Evolutionary conservation across 2,797 vertebrate genomes (phyloP).

Genomic region (Agapornis canus): DNA sequence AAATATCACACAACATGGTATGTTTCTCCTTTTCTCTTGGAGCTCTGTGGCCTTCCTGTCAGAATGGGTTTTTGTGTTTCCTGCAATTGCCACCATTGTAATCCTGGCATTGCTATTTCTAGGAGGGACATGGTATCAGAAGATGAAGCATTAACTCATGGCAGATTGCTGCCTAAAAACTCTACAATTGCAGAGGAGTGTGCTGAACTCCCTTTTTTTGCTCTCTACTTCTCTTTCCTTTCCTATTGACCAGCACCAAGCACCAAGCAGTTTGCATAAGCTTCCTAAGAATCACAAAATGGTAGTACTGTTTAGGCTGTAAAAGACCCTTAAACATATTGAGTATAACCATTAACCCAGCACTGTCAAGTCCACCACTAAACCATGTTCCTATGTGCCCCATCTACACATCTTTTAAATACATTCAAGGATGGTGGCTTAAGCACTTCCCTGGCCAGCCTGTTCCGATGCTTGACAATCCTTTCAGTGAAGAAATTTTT

Average conservation of each 20-base stretch:
- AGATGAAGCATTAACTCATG: background rate
- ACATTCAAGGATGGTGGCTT: background rate
- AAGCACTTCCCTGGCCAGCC: background rate
- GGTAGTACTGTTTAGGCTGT: background rate
- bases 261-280: background rate
- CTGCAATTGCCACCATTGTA: background rate
- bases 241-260: background rate
- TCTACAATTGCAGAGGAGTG: background rate
- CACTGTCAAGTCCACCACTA: background rate
- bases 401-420: background rate
- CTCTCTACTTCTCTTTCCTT: background rate
- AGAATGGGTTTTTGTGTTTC: background rate
- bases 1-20: background rate
- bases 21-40: background rate
- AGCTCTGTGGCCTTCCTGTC: background rate
- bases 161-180: background rate
- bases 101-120: fast-evolving
- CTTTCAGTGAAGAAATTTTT: background rate
- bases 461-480: background rate
- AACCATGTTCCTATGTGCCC: background rate
- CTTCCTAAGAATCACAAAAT: background rate
- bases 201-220: background rate
- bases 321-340: background rate
- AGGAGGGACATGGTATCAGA: background rate
- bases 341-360: background rate